These are phyloP conservation scores for Triops cancriformis DNA, from an alignment of 1,140 invertebrate genomes.

Conservation along the genomic window DNA sequence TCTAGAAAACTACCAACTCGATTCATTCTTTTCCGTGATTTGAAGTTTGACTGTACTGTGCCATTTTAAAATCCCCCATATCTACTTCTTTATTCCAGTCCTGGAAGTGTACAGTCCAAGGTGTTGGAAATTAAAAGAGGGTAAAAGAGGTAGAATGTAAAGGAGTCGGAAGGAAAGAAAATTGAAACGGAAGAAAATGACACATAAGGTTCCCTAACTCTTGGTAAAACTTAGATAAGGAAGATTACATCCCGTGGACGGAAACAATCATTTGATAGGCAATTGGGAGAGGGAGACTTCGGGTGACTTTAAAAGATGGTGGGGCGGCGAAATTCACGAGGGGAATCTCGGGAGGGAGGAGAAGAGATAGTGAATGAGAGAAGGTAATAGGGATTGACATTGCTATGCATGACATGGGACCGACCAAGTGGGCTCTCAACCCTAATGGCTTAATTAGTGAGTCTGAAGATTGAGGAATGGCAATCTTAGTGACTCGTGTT, in stretches of 20 bases:
- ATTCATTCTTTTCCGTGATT: neutral
- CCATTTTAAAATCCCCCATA: neutral
- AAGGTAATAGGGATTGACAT: conserved; percentile 8
- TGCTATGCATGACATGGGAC: conserved; percentile 9
- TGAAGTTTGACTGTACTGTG: neutral
- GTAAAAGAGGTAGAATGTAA: neutral
- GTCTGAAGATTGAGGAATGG: neutral
- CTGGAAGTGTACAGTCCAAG: too few species aligned
- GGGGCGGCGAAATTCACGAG: neutral
- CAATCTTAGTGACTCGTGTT: neutral
- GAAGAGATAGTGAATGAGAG: neutral
- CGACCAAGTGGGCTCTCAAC: conserved; percentile 3
- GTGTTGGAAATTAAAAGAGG: too few species aligned
- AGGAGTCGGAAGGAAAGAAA: neutral
- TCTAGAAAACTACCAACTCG: neutral
- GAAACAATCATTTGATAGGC: neutral
- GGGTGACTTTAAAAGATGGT: neutral
- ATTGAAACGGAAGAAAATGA: neutral
- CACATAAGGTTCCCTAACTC: too few species aligned
- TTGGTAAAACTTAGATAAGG: neutral
- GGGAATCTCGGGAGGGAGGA: neutral
- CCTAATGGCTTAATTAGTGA: conserved; percentile 11
- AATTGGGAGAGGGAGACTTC: neutral
- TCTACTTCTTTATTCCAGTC: too few species aligned
- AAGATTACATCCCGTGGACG: neutral